phyloP scores from a whole-genome alignment of 2,888 invertebrate genomes.

The Cerceris ruficornis region DNA sequence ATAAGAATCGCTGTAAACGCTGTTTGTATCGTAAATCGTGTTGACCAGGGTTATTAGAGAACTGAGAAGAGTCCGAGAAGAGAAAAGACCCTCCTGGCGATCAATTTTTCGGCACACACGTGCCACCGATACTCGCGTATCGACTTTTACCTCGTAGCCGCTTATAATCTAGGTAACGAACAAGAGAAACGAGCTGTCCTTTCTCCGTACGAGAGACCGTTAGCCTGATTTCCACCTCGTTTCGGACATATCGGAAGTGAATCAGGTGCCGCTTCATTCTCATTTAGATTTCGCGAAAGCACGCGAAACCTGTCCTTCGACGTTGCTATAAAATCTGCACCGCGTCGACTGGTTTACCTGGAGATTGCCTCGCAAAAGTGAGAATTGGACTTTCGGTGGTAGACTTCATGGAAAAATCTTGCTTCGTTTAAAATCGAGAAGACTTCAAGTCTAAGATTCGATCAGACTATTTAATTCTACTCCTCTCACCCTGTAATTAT shows the following conservation, averaged over 20 bases:
- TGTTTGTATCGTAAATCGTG: too few relatives aligned
- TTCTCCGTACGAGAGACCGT: conserved; percentile 48
- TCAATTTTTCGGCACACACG: conserved; percentile 30
- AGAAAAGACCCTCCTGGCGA: conserved; percentile 33
- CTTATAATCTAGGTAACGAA: conserved; percentile 47
- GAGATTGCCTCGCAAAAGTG: too few relatives aligned
- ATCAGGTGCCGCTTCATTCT: conserved; percentile 27
- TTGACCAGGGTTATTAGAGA: background rate
- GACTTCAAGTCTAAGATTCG: too few relatives aligned
- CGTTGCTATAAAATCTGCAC: conserved; percentile 1
- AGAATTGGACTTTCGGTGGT: too few relatives aligned
- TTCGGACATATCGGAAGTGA: conserved; percentile 43
- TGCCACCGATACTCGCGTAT: conserved; percentile 24
- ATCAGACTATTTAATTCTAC: too few relatives aligned
- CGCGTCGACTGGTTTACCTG: too few relatives aligned
- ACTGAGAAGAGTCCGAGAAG: conserved; percentile 14
- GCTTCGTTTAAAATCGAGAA: too few relatives aligned
- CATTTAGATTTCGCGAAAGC: conserved; percentile 5
- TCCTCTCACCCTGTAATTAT: too few relatives aligned
- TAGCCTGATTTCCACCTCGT: conserved; percentile 48
- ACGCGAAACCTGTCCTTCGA: conserved; percentile 12
- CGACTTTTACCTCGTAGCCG: conserved; percentile 36
- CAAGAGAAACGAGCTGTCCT: conserved; percentile 52
- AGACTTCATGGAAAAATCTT: too few relatives aligned
- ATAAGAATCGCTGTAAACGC: too few relatives aligned